These are phyloP conservation scores for Limnephilus auricula DNA, from an alignment of 2,888 invertebrate genomes.

Conservation along the genomic window DNA sequence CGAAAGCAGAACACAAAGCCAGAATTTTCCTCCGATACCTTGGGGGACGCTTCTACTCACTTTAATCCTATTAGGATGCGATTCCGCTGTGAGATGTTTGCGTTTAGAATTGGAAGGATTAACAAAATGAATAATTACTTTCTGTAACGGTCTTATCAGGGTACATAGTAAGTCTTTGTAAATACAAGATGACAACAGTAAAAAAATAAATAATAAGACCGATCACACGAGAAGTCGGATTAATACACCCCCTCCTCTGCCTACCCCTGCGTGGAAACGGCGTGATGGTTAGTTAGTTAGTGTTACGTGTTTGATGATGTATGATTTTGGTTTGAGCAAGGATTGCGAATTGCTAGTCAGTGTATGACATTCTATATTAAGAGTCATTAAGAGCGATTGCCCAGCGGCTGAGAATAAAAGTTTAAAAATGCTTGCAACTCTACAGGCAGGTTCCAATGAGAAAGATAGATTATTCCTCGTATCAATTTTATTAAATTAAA, in stretches of 20 bases:
- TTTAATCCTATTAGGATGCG: constrained; percentile 26
- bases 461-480: too few relatives aligned
- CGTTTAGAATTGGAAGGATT: constrained; percentile 17
- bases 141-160: constrained; percentile 18
- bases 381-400: too few relatives aligned
- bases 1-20: background rate
- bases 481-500: too few relatives aligned
- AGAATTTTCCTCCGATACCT: background rate
- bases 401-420: too few relatives aligned
- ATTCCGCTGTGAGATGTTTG: constrained; percentile 11
- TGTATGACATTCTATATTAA: background rate
- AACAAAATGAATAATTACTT: constrained; percentile 27
- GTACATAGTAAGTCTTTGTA: background rate
- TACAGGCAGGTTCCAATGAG: too few relatives aligned
- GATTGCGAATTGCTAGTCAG: background rate
- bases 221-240: background rate
- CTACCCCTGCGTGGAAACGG: too few relatives aligned
- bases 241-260: too few relatives aligned
- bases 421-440: too few relatives aligned
- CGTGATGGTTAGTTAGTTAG: too few relatives aligned
- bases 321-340: background rate
- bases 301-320: background rate
- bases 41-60: background rate
- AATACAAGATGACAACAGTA: background rate
- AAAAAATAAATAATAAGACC: background rate